These are phyloP conservation scores for Rousettus leschenaultii DNA, from an alignment of 2,113 vertebrate genomes.

Conservation along the genomic window DNA sequence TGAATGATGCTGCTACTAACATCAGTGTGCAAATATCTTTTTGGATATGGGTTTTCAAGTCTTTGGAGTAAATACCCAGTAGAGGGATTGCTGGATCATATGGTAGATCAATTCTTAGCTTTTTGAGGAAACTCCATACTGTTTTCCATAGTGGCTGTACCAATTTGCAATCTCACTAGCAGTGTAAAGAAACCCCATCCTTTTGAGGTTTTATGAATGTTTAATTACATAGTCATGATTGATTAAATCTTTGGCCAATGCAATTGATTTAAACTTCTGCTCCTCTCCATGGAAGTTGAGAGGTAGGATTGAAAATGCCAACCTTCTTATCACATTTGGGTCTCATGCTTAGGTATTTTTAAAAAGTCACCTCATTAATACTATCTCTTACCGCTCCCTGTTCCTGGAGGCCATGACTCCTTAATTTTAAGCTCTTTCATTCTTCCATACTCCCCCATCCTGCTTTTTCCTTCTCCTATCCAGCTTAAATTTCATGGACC, in stretches of 20 bases:
- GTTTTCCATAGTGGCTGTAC: too few relatives aligned
- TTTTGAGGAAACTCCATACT: too few relatives aligned
- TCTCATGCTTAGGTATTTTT: background rate
- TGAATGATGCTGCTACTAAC: too few relatives aligned
- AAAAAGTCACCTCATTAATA: background rate
- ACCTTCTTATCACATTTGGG: background rate
- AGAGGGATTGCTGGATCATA: too few relatives aligned
- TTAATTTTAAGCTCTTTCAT: background rate
- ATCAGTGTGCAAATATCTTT: too few relatives aligned
- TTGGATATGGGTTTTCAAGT: too few relatives aligned
- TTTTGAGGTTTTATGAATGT: background rate
- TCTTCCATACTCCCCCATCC: background rate
- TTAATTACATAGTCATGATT: background rate
- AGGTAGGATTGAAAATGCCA: background rate
- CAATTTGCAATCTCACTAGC: too few relatives aligned
- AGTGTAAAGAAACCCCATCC: background rate
- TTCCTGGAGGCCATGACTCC: background rate
- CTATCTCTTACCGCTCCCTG: background rate
- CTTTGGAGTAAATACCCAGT: too few relatives aligned
- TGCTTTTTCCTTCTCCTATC: background rate
- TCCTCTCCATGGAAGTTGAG: background rate
- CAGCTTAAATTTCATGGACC: background rate
- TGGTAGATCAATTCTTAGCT: too few relatives aligned
- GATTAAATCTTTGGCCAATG: background rate
- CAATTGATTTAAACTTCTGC: background rate